These are phyloP conservation scores for Tokudaia muenninki DNA, from an alignment of 2,797 vertebrate genomes.

Conservation along the genomic window DNA sequence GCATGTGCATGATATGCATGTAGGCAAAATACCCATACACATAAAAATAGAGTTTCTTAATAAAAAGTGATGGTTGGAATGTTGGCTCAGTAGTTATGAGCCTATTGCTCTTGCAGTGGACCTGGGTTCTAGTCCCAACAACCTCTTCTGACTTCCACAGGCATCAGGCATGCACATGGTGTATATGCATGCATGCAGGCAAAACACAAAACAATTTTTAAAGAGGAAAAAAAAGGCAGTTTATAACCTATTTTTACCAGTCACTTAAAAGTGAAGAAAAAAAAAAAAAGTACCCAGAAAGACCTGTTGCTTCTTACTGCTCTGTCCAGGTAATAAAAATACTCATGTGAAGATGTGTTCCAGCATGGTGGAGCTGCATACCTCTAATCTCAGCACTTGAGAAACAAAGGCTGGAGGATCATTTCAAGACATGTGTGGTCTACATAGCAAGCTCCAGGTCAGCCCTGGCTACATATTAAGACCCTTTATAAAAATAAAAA, in stretches of 20 bases:
- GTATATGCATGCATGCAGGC: too few relatives aligned
- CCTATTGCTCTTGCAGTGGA: too few relatives aligned
- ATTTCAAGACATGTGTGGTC: background rate
- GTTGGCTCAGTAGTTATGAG: too few relatives aligned
- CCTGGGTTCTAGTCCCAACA: too few relatives aligned
- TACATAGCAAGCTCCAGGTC: background rate
- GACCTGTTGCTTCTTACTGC: background rate
- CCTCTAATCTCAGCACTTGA: background rate
- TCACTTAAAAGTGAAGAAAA: conserved; percentile 47
- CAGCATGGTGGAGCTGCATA: background rate
- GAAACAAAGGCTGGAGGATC: background rate
- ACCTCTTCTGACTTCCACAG: too few relatives aligned
- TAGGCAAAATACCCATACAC: background rate
- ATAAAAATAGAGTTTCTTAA: too few relatives aligned
- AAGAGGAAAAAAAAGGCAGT: background rate
- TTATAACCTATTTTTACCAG: conserved; percentile 30
- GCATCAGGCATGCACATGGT: too few relatives aligned
- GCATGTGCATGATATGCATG: background rate
- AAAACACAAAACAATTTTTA: background rate
- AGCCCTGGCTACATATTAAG: background rate
- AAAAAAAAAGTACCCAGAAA: background rate
- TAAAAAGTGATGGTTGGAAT: too few relatives aligned
- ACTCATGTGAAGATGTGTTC: background rate
- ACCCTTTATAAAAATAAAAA: background rate
- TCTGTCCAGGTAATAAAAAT: background rate